phyloP scores from a whole-genome alignment of 2,888 invertebrate genomes.

The Coleophora deauratella region DNA sequence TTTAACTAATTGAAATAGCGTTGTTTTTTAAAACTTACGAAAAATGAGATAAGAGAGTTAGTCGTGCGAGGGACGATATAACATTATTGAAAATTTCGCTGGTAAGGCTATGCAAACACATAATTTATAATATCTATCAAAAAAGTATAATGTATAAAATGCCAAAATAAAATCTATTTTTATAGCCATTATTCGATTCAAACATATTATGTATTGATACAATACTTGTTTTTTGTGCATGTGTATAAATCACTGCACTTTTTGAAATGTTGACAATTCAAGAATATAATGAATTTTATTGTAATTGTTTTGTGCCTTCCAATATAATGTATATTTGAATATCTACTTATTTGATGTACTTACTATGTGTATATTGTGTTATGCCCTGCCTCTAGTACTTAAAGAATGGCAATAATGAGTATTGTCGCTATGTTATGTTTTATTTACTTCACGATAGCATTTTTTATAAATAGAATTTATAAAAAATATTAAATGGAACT shows the following conservation, averaged over 20 bases:
- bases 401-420: no score
- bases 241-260: constrained; percentile 21
- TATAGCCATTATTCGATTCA: constrained; percentile 56
- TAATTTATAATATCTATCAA: constrained; percentile 8
- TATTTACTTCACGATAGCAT: constrained; percentile 37
- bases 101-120: background rate
- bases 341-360: constrained; percentile 25
- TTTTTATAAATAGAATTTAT: constrained; percentile 19
- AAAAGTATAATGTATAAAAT: constrained; percentile 44
- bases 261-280: constrained; percentile 20
- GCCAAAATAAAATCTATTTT: constrained; percentile 70
- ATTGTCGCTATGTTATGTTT: no score
- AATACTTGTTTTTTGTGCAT: no score
- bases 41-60: no score
- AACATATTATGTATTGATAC: constrained; percentile 28
- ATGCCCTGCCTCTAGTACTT: no score
- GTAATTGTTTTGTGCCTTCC: constrained; percentile 64
- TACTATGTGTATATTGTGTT: constrained; percentile 17
- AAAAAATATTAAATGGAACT: constrained; percentile 4
- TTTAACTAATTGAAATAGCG: no score
- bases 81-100: constrained; percentile 1
- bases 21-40: no score
- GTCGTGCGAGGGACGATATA: no score
- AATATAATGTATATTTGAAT: constrained; percentile 40
- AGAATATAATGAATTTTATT: constrained; percentile 29